These are phyloP conservation scores for Dolomedes plantarius DNA, from an alignment of 2,888 invertebrate genomes.

Conservation along the genomic window DNA sequence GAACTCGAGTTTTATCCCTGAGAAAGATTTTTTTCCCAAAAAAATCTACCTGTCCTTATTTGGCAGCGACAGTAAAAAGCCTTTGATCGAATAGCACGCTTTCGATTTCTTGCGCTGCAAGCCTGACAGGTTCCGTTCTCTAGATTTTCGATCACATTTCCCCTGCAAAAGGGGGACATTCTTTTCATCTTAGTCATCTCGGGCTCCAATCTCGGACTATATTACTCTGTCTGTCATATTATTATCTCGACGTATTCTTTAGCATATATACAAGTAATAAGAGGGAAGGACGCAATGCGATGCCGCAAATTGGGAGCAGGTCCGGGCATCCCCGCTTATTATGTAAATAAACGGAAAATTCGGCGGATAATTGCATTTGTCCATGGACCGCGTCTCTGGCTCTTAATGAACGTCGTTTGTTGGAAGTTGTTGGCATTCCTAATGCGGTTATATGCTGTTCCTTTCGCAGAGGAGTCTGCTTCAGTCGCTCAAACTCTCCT, in stretches of 20 bases:
- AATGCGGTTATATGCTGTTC: not conserved
- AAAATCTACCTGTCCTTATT: too few species aligned
- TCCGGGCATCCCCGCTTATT: not conserved
- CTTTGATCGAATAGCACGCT: too few species aligned
- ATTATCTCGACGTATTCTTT: not conserved
- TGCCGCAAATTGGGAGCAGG: not conserved
- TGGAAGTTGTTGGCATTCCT: not conserved
- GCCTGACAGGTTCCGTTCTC: not conserved
- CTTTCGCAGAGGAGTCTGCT: not conserved
- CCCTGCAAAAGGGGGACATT: not conserved
- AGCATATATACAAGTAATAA: not conserved
- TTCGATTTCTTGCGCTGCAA: too few species aligned
- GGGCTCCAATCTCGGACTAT: not conserved
- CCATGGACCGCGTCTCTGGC: not conserved
- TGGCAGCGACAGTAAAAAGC: too few species aligned
- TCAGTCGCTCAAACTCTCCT: too few species aligned
- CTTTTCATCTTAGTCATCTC: not conserved
- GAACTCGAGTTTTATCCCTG: too few species aligned
- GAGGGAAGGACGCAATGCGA: not conserved
- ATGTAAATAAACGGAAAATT: constrained; percentile 8
- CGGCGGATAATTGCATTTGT: constrained; percentile 1
- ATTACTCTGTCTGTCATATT: not conserved
- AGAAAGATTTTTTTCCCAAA: too few species aligned
- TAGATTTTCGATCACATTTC: not conserved
- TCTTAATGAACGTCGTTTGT: not conserved